These are phyloP conservation scores for Desoria tigrina DNA, from an alignment of 2,888 invertebrate species.

Conservation along the genomic window DNA sequence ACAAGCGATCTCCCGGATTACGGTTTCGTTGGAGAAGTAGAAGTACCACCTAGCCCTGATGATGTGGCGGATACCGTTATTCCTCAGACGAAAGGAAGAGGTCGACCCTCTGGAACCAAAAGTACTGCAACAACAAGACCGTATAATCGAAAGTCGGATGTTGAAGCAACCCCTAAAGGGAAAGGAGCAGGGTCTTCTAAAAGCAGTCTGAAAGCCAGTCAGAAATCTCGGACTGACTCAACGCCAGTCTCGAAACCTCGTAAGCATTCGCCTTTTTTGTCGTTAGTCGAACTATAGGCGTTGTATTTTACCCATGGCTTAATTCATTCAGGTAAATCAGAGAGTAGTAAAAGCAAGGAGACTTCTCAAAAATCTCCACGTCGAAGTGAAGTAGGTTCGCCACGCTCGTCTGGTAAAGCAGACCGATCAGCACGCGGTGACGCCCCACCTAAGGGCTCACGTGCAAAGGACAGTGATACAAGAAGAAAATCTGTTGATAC, in stretches of 20 bases:
- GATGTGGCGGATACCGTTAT: background rate
- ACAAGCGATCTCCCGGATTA: conserved; percentile 22
- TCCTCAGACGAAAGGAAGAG: conserved; percentile 2
- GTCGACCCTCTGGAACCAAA: background rate
- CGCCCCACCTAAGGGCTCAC: background rate
- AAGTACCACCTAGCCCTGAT: background rate
- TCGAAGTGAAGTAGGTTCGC: background rate
- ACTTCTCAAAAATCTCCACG: background rate
- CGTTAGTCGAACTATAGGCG: no score
- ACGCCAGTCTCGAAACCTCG: background rate
- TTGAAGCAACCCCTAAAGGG: conserved; percentile 1
- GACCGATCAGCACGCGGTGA: background rate
- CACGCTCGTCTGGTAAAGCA: background rate
- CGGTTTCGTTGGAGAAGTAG: conserved; percentile 5
- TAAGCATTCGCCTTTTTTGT: no score
- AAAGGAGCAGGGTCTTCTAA: background rate
- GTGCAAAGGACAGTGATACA: background rate
- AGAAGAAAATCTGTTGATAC: background rate
- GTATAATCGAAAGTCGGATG: background rate
- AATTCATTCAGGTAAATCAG: background rate
- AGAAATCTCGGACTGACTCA: background rate
- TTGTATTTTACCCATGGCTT: background rate
- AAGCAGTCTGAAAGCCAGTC: background rate
- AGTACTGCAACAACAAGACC: background rate
- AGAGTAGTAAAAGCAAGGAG: background rate